A percentile compares a stretch with the other conserved stretches of the same genome.
Evolutionary conservation across 2,888 invertebrate genomes (phyloP).

Genomic region (Branchipolynoe longqiensis): DNA sequence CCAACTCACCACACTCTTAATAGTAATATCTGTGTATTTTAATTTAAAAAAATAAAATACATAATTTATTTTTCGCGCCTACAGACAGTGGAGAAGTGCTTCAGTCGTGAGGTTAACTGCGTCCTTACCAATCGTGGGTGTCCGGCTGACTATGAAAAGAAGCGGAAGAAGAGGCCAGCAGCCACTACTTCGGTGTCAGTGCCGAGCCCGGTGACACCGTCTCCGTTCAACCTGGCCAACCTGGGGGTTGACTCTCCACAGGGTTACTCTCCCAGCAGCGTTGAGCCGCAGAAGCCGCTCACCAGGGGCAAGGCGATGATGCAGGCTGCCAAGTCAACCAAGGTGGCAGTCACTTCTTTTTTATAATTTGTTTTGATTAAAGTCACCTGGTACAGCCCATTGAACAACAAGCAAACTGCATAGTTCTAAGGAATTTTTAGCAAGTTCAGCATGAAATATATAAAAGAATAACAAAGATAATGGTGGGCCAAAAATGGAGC

Average conservation of each 20-base stretch:
- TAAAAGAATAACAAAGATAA: no score
- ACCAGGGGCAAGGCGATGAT: slow-evolving; percentile 74
- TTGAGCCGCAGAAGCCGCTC: slow-evolving; percentile 59
- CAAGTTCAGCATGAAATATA: no score
- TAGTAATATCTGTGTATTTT: no score
- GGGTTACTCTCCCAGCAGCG: slow-evolving; percentile 49
- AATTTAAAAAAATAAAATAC: no score
- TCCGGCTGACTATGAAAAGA: slow-evolving; percentile 60
- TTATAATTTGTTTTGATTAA: neutral
- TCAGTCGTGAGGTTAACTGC: slow-evolving; percentile 58
- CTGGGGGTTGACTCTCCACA: slow-evolving; percentile 59
- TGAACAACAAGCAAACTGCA: no score
- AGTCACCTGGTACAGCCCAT: neutral
- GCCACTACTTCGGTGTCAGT: slow-evolving; percentile 60
- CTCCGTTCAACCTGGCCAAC: slow-evolving; percentile 75
- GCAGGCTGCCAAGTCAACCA: slow-evolving; percentile 58
- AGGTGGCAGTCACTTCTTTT: slow-evolving; percentile 14
- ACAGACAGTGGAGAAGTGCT: slow-evolving; percentile 60
- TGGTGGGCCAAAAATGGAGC: no score
- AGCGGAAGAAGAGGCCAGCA: slow-evolving; percentile 57
- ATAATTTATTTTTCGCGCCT: neutral
- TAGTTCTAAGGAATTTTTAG: no score
- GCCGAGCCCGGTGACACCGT: slow-evolving; percentile 72
- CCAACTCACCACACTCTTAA: no score
- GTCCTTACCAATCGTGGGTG: slow-evolving; percentile 58